Evolutionary conservation across 1,140 invertebrate genomes (phyloP).

Genomic region (Drosophila nasuta): DNA sequence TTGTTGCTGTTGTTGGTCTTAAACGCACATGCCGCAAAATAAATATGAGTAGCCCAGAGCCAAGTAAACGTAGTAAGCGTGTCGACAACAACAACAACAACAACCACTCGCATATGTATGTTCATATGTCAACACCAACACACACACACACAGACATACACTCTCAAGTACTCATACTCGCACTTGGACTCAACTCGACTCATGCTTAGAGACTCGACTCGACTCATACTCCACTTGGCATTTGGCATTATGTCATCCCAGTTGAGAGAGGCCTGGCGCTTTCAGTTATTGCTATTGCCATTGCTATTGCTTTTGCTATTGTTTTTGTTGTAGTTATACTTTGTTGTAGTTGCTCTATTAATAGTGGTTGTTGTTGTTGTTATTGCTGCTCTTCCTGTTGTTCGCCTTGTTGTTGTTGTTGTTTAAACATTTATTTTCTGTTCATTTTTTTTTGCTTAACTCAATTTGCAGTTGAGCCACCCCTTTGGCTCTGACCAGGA

Average conservation of each 20-base stretch:
- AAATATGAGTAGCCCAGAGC: conserved; percentile 45
- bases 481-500: conserved; percentile 39
- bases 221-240: conserved; percentile 29
- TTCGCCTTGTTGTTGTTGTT: neutral
- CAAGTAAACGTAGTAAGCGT: conserved; percentile 37
- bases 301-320: neutral
- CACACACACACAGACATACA: conserved; percentile 7
- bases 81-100: conserved; percentile 53
- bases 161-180: conserved; percentile 24
- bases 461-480: conserved; percentile 43
- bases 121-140: conserved; percentile 7
- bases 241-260: conserved; percentile 71
- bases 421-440: conserved; percentile 10
- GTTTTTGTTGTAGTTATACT: neutral
- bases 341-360: conserved; percentile 20
- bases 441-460: conserved; percentile 30
- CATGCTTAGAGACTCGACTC: conserved; percentile 1
- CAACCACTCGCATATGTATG: conserved; percentile 21
- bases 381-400: neutral
- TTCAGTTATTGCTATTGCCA: conserved; percentile 22
- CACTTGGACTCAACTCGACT: conserved; percentile 8
- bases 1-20: conserved; percentile 20
- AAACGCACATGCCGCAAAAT: conserved; percentile 67
- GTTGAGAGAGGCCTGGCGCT: conserved; percentile 49
- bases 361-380: conserved; percentile 9